phyloP scores from a whole-genome alignment of 1,140 invertebrate species.

The Ruditapes philippinarum region DNA sequence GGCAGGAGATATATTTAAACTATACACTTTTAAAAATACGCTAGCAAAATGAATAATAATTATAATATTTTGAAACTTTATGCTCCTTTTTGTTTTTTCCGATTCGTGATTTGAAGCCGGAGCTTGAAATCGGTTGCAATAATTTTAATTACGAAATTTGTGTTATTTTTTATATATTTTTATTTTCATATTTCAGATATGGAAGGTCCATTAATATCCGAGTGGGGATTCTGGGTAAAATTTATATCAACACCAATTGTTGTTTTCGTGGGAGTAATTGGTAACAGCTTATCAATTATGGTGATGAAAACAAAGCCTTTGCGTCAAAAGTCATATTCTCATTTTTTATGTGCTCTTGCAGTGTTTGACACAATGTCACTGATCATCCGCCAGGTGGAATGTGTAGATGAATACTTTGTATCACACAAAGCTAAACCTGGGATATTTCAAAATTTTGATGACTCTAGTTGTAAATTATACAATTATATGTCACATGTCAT shows the following conservation, averaged over 20 bases:
- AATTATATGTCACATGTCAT: constrained; percentile 75
- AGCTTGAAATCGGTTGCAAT: too few relatives aligned
- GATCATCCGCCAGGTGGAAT: constrained; percentile 57
- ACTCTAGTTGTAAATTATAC: constrained; percentile 74
- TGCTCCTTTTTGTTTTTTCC: too few relatives aligned
- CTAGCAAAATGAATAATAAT: too few relatives aligned
- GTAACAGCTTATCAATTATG: constrained; percentile 77
- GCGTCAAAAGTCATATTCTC: constrained; percentile 77
- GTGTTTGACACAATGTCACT: constrained; percentile 78
- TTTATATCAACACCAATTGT: constrained; percentile 72
- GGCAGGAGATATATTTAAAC: too few relatives aligned
- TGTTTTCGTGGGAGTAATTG: constrained; percentile 74
- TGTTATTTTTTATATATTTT: too few relatives aligned
- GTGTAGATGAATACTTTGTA: constrained; percentile 65
- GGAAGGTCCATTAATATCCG: background rate
- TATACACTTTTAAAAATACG: too few relatives aligned
- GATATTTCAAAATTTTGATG: constrained; percentile 64
- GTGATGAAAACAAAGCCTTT: constrained; percentile 76
- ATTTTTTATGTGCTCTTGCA: constrained; percentile 76
- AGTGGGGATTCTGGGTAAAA: constrained; percentile 79
- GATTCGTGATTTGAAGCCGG: too few relatives aligned
- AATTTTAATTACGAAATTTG: too few relatives aligned
- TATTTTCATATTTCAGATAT: background rate
- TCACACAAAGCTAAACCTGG: constrained; percentile 23
- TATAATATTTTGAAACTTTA: too few relatives aligned